Evolutionary conservation across 2,888 invertebrate genomes (phyloP), one percentile per base, ranked within the genome.

Genomic region (Julus scanicus): DNA sequence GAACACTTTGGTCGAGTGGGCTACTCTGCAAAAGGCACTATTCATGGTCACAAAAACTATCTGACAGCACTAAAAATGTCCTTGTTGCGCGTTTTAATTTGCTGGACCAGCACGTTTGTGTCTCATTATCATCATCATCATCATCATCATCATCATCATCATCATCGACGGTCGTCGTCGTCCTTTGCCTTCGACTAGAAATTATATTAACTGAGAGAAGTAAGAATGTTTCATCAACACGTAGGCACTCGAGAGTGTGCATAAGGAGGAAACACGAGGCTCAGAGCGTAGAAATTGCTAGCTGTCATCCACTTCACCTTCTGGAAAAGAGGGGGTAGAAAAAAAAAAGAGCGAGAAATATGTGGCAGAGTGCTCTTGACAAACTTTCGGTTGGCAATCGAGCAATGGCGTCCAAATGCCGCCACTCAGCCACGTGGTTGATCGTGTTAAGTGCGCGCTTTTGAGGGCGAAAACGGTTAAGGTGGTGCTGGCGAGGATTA

Each of bases 341-440:
- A 44, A 44, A 44, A 29, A 80, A 80, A 80, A 80, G 37, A 80
- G 80, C 80, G 37, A 80, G 80, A 80, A 80, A 80, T 29, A 29
- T 80, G 80, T 80, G 80, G 80, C 80, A 37, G 37, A 80, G 80
- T 80, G 80, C 80, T 80, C 80, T 80, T 37, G 80, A 80, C 80
- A 80, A 80, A 80, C 80, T 80, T 80, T 80, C 80, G 80, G 6
- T 63, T 63, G 63, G 80, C 80, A 80, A 63, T 53, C 53, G 53
- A 53, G 53, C 53, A 63, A 80, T 80, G 80, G 80, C 37, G 80
- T 20, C 71, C 71, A 20, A 20, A 37, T 37, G 80, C 13, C 6
- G 80, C 80, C 80, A 80, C 80, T 80, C 80, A 80, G 80, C 80
- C 80, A 80, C 80, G 80, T 80, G 80, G 80, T 80, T 80, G 80